These are phyloP conservation scores for Bergia sp. DNA, from an alignment of 92 coral and sea anemone genomes.

Conservation along the genomic window DNA sequence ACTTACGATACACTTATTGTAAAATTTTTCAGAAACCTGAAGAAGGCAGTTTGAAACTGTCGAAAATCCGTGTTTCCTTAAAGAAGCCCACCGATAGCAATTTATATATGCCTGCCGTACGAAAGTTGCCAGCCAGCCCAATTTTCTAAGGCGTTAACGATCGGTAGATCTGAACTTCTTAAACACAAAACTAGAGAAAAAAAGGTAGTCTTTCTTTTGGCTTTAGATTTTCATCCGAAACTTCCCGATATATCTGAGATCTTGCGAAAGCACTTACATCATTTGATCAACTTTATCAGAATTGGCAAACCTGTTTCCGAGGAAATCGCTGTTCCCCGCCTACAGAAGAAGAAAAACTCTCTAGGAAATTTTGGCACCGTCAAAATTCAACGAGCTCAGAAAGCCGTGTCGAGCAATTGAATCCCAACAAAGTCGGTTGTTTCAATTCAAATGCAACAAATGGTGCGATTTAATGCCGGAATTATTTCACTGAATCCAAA, in stretches of 20 bases:
- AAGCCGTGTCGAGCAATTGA: not conserved
- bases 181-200: not conserved
- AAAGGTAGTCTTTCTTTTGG: not conserved
- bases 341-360: not conserved
- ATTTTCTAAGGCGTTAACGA: not conserved
- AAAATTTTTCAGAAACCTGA: no score
- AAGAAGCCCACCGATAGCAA: no score
- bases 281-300: not conserved
- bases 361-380: not conserved
- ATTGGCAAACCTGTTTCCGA: not conserved
- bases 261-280: not conserved
- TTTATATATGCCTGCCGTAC: no score
- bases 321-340: not conserved
- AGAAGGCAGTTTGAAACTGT: no score
- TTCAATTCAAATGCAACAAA: not conserved
- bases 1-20: no score
- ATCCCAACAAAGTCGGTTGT: not conserved
- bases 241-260: not conserved
- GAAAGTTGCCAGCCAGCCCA: not conserved
- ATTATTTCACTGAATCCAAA: not conserved
- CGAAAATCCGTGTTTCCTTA: no score
- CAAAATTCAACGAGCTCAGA: not conserved
- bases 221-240: not conserved
- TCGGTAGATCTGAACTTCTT: not conserved
- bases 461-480: not conserved